A percentile compares a stretch with the other conserved stretches of the same genome.
These are phyloP conservation scores for Gracilinanus agilis DNA, from an alignment of 2,113 vertebrate species.

Conservation along the genomic window DNA sequence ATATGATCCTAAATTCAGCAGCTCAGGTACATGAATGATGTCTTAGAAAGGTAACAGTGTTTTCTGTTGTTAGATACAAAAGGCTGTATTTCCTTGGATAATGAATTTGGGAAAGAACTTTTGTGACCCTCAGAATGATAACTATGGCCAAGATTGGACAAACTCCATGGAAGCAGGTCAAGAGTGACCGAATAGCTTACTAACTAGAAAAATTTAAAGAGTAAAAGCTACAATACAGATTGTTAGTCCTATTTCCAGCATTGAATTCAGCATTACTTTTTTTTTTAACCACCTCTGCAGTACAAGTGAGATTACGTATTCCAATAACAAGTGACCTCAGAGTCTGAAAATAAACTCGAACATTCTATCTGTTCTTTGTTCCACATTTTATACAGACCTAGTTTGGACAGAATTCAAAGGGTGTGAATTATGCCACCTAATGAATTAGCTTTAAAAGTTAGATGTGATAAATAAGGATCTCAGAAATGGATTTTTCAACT, in stretches of 20 bases:
- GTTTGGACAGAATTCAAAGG: background rate
- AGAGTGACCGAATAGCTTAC: conserved; percentile 22
- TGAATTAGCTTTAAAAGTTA: background rate
- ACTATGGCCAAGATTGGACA: too few relatives aligned
- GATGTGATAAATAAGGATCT: background rate
- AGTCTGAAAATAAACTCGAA: conserved; percentile 12
- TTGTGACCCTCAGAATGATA: background rate
- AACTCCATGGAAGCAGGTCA: background rate
- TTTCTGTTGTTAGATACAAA: background rate
- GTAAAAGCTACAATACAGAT: background rate
- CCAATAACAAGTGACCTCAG: background rate
- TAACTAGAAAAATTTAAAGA: background rate
- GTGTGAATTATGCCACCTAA: background rate
- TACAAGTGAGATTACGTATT: background rate
- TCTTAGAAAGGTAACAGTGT: background rate
- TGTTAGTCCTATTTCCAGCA: background rate
- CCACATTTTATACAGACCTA: background rate
- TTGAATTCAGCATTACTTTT: background rate
- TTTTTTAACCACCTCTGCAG: background rate
- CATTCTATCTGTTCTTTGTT: background rate
- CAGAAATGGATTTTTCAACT: background rate
- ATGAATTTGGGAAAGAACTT: background rate
- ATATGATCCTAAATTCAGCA: background rate
- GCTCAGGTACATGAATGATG: background rate
- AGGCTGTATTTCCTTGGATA: background rate